These are phyloP conservation scores for Aporophyla lueneburgensis DNA, from an alignment of 2,888 invertebrate genomes.

Conservation along the genomic window DNA sequence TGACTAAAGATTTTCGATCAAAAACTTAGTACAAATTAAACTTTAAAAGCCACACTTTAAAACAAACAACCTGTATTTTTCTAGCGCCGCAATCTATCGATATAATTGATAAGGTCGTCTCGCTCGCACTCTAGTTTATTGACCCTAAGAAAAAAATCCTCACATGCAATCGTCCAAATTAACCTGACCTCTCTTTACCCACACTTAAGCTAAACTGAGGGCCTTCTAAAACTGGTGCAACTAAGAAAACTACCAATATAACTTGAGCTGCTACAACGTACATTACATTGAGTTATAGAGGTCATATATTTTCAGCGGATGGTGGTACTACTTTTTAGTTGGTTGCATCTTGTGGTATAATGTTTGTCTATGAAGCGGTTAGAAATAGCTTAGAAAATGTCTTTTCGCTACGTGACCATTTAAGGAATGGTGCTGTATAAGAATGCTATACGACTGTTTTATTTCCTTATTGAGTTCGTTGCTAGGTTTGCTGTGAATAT, in stretches of 20 bases:
- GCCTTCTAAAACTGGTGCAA: constrained; percentile 44
- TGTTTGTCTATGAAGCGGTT: constrained; percentile 55
- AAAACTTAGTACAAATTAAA: neutral
- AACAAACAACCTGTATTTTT: constrained; percentile 72
- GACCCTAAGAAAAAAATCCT: constrained; percentile 81
- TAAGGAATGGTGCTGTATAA: constrained; percentile 27
- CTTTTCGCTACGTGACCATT: constrained; percentile 57
- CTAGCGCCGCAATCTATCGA: constrained; percentile 76
- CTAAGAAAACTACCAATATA: constrained; percentile 44
- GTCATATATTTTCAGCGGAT: constrained; percentile 65
- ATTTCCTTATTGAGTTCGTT: constrained; percentile 35
- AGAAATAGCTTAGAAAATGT: constrained; percentile 56
- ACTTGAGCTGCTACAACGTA: constrained; percentile 47
- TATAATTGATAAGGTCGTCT: constrained; percentile 87
- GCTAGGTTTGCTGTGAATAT: neutral
- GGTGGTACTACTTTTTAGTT: constrained; percentile 66
- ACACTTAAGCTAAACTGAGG: constrained; percentile 19
- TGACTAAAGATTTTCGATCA: too few species aligned
- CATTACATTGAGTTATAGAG: constrained; percentile 44
- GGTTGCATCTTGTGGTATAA: constrained; percentile 63
- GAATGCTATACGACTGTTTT: constrained; percentile 11
- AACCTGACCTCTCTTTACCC: constrained; percentile 48
- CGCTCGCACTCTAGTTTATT: constrained; percentile 83
- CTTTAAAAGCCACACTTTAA: constrained; percentile 11
- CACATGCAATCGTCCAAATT: constrained; percentile 57